A percentile compares a stretch with the other conserved stretches of the same genome.
Conservation (phyloP, 2,113 vertebrate species). For the Hydropotes inermis region DNA sequence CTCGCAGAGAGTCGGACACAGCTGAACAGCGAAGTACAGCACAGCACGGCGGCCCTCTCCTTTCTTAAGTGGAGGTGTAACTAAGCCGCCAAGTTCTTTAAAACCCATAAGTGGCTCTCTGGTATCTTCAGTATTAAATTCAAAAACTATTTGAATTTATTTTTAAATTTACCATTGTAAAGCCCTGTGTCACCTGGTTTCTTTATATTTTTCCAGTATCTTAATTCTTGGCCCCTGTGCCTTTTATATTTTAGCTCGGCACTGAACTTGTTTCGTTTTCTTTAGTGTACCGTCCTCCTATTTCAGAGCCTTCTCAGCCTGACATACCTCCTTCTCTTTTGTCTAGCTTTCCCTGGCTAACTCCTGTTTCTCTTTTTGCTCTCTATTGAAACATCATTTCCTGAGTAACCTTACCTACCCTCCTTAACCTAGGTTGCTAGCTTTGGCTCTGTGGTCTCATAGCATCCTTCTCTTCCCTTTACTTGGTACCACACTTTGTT, state of each 20-base stretch:
- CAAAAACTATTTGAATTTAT: neutral
- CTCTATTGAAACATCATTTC: neutral
- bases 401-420: neutral
- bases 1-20: fast-evolving
- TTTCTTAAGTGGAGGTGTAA: neutral
- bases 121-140: neutral
- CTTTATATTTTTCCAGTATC: neutral
- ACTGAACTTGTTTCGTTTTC: neutral
- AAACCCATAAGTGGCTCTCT: neutral
- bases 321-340: neutral
- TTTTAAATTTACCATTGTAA: neutral
- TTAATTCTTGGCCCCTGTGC: neutral
- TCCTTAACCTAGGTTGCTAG: neutral
- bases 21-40: neutral
- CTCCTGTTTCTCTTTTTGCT: neutral
- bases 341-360: neutral
- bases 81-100: neutral
- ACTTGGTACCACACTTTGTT: neutral
- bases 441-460: neutral
- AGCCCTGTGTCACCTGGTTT: neutral
- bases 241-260: neutral
- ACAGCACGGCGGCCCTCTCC: neutral
- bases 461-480: neutral
- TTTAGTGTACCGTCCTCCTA: neutral
- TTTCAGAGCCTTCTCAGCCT: neutral